Base-by-base conservation (phyloP, 2,113 vertebrate species). In the Callithrix jacchus region DNA sequence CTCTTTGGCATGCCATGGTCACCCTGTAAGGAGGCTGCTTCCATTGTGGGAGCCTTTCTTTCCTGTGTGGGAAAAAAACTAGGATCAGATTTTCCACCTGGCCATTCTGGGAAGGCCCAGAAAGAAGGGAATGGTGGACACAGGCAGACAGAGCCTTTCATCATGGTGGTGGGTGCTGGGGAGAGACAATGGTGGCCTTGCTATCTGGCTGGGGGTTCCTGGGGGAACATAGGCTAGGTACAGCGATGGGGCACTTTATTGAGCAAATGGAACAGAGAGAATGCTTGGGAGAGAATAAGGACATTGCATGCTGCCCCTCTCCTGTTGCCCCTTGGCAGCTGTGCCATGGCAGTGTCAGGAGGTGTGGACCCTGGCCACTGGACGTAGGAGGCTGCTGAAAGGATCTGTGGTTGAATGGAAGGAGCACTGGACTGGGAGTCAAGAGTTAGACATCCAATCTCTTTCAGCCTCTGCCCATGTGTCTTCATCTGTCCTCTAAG, bases 51-150 rank as follows among this genome's bases (percentile, higher is more conserved):
- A 89, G 37, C 1, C 27, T 87, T 91, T 95, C 87, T 84, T 79
- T 47, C 35, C 64, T 27, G 25, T 70, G 25, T 80, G 49, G 54
- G 32, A 91, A 84, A 89, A 89, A 82, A 89, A 49, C n/a, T 18
- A 45, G 45, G 40, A 81, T 97, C 86, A 66, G 18, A 58, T 83
- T 64, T 95, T 76, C 86, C 91, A 88, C 37, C 56, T 52, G 77
- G 74, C 14, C 25, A 25, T 91, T 96, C 68, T 8, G 32, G 92
- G 47, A 45, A 87, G 37, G 66, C 20, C 40, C 18, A 32, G 40
- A 88, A 87, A 95, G 87, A 82, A 95, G 56, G 45, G 49, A 42
- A 66, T 73, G n/a, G 37, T 47, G 27, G 66, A 14, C 37, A 37
- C 61, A n/a, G 70, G 27, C 30, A 37, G 25, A 56, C 32, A 49